A percentile compares a stretch with the other conserved stretches of the same genome.
Evolutionary conservation across 2,888 invertebrate species (phyloP).

Genomic region (Athalia cordata): DNA sequence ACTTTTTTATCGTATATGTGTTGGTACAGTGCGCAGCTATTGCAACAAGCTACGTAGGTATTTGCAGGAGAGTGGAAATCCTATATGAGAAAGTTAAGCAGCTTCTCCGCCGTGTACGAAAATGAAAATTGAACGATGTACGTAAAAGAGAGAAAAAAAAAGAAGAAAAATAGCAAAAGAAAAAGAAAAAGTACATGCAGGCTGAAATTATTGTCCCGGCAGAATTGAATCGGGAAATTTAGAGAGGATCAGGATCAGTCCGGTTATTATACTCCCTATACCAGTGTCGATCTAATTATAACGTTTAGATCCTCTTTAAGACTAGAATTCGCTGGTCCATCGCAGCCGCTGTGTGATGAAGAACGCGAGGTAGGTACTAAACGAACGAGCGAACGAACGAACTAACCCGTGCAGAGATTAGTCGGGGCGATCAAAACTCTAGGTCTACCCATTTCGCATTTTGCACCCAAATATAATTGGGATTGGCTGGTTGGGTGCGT

Average conservation of each 20-base stretch:
- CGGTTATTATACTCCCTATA: not conserved
- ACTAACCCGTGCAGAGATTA: slow-evolving; percentile 14
- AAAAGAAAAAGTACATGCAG: not conserved
- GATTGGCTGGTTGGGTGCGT: slow-evolving; percentile 36
- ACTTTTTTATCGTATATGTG: slow-evolving; percentile 4
- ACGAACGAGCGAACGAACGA: no score
- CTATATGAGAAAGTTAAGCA: no score
- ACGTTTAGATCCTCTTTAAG: slow-evolving; percentile 31
- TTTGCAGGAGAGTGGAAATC: not conserved
- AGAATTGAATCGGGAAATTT: slow-evolving; percentile 10
- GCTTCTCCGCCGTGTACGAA: no score
- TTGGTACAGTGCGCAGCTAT: no score
- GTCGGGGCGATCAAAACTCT: slow-evolving; percentile 35
- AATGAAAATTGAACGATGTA: no score
- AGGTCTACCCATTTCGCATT: slow-evolving; percentile 27
- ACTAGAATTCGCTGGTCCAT: slow-evolving; percentile 1
- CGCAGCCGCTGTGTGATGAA: not conserved
- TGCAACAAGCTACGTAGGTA: not conserved
- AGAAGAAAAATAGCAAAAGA: not conserved
- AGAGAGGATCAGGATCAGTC: slow-evolving; percentile 16
- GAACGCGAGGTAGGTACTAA: not conserved
- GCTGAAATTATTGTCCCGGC: slow-evolving; percentile 14
- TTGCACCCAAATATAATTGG: slow-evolving; percentile 34
- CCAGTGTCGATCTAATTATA: slow-evolving; percentile 3
- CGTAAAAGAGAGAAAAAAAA: no score